Percentiles rank a stretch among this genome's conserved stretches.
Conservation (phyloP, 1,140 invertebrate genomes). For the Phymastichus coffea region DNA sequence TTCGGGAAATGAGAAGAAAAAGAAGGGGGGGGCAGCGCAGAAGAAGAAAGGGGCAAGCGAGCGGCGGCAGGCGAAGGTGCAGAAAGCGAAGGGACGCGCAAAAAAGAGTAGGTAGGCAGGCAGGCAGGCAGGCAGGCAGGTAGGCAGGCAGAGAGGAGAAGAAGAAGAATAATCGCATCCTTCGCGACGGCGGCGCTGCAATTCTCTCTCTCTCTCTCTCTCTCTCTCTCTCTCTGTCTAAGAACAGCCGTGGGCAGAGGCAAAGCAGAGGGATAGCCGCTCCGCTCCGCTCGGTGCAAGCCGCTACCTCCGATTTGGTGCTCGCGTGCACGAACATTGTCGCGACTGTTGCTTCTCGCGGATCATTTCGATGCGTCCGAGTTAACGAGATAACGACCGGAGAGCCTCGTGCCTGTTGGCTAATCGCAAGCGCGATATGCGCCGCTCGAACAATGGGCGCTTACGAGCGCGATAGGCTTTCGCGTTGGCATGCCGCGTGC, state of each 20-base stretch:
- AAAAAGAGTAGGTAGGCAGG: conserved; percentile 6
- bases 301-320: too few species aligned
- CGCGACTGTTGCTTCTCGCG: too few species aligned
- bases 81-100: conserved; percentile 14
- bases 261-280: conserved; percentile 39
- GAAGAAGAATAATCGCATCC: conserved; percentile 24
- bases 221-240: background rate
- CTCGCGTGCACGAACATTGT: too few species aligned
- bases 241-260: conserved; percentile 36
- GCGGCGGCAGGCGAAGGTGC: background rate
- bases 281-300: background rate
- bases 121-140: background rate
- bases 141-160: background rate
- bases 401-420: too few species aligned
- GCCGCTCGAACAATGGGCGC: too few species aligned
- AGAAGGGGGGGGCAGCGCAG: background rate
- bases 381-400: too few species aligned
- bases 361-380: too few species aligned
- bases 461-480: too few species aligned
- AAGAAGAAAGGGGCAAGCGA: background rate
- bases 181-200: too few species aligned
- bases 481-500: too few species aligned
- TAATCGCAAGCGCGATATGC: too few species aligned
- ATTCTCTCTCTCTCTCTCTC: background rate
- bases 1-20: background rate